These are phyloP conservation scores for Alcis repandata DNA, from an alignment of 2,888 invertebrate genomes.

Conservation along the genomic window DNA sequence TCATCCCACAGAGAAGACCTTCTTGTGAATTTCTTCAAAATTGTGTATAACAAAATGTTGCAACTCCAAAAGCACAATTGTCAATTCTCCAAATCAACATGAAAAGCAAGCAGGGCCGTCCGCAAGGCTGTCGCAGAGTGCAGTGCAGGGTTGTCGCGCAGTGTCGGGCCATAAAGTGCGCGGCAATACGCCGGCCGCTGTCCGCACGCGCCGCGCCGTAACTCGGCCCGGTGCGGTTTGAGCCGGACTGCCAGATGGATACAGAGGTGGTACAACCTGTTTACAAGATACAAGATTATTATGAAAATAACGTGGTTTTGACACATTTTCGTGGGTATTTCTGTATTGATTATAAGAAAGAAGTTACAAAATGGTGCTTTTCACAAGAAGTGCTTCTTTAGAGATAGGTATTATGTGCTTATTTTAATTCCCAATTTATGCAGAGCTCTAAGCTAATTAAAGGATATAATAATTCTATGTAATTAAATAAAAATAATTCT, in stretches of 20 bases:
- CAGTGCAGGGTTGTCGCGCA: conserved; percentile 62
- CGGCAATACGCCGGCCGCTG: conserved; percentile 67
- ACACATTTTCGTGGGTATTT: too few species aligned
- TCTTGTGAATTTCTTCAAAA: neutral
- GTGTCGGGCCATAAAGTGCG: conserved; percentile 73
- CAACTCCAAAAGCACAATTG: neutral
- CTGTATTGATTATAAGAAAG: too few species aligned
- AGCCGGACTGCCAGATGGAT: conserved; percentile 41
- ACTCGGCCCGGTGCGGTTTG: conserved; percentile 70
- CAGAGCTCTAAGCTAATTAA: too few species aligned
- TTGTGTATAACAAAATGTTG: neutral
- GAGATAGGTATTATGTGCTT: too few species aligned
- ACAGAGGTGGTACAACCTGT: conserved; percentile 50
- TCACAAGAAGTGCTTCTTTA: too few species aligned
- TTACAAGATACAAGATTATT: neutral
- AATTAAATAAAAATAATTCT: too few species aligned
- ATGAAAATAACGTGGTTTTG: neutral
- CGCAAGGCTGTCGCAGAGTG: conserved; percentile 12
- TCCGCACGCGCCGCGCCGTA: conserved; percentile 72
- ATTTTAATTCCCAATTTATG: too few species aligned
- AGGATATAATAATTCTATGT: too few species aligned
- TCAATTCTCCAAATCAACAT: conserved; percentile 12
- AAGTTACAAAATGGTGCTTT: too few species aligned
- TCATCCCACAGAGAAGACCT: neutral
- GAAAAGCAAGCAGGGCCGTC: conserved; percentile 3